These are phyloP conservation scores for Calameuta filiformis DNA, from an alignment of 2,888 invertebrate genomes.

Conservation along the genomic window DNA sequence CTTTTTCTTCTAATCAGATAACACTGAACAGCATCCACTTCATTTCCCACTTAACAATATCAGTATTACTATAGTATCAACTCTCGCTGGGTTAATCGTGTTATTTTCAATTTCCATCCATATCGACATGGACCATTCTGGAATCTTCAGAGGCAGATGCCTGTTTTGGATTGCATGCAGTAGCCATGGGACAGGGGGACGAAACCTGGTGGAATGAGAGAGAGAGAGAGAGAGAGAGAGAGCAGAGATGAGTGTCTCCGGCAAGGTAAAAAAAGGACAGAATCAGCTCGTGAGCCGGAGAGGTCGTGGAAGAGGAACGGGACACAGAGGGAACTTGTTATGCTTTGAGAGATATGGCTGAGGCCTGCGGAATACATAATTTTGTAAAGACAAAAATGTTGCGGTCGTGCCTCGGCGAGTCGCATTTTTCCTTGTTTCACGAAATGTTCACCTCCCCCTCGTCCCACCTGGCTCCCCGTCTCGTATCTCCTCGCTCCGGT, in stretches of 20 bases:
- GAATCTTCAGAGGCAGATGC: neutral
- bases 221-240: slow-evolving; percentile 19
- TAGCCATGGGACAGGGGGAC: neutral
- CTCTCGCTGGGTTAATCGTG: no score
- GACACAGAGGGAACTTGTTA: slow-evolving; percentile 64
- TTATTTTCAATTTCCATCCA: neutral
- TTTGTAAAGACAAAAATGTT: slow-evolving; percentile 67
- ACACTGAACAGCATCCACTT: neutral
- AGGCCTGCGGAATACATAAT: slow-evolving; percentile 67
- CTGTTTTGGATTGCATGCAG: neutral
- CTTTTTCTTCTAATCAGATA: neutral
- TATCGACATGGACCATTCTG: neutral
- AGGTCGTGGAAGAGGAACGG: slow-evolving; percentile 29
- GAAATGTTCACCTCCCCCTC: slow-evolving; percentile 53
- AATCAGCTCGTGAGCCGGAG: slow-evolving; percentile 6
- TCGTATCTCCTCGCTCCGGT: slow-evolving; percentile 31
- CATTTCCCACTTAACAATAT: neutral
- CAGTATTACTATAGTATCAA: neutral
- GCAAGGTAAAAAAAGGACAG: slow-evolving; percentile 21
- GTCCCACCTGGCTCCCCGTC: slow-evolving; percentile 16
- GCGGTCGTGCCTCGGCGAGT: slow-evolving; percentile 61
- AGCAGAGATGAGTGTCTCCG: slow-evolving; percentile 11
- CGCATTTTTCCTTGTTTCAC: slow-evolving; percentile 65
- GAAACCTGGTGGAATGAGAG: slow-evolving; percentile 20
- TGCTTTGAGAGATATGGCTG: slow-evolving; percentile 65